Base-by-base conservation (phyloP, 53 echinoderm and acorn worm genomes). In the Patiria pectinifera region DNA sequence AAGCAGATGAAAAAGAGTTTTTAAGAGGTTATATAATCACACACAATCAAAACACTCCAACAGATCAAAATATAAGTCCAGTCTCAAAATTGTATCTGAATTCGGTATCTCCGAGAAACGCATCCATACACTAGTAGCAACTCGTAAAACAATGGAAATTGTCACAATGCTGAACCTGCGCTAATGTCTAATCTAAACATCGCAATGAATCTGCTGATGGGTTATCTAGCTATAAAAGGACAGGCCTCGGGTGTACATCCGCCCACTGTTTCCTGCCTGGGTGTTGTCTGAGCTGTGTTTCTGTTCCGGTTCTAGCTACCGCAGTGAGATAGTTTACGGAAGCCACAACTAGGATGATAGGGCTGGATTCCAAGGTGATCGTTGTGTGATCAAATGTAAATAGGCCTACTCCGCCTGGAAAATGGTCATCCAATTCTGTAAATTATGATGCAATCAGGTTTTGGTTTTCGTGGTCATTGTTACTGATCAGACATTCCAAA, bases 151-250 rank as follows among this genome's bases (percentile, higher is more conserved):
- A 79, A 79, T 79, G 45, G 79, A 43, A 47, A 22, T 74, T 74
- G 9, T 18, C 74, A 74, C 22, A 16, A 74, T 3, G 35, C 35
- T 35, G 35, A 35, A 18, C 21, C 24, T 23, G 4, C 66, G 4
- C 19, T 13, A 66, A 2, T 16, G 14, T 12, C 22, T 22, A n/a
- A 16, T 21, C 24, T 9, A 22, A 9, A 24, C 74, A 23, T 74
- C 22, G 19, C 74, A 46, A 79, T 79, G 79, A 79, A 19, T 79
- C 11, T 18, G 48, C 79, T 25, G 82, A 53, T 59, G 4, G 59
- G n/a, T 82, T 82, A 82, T 82, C 82, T 82, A 59, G 59, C 82
- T 82, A 82, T 82, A 82, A 82, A 59, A 59, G 82, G 82, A n/a
- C 58, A 9, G 19, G 48, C 10, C 11, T 15, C 19, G 12, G 45